Conservation (phyloP, 2,888 invertebrate genomes). For the Ochropleura leucogaster region DNA sequence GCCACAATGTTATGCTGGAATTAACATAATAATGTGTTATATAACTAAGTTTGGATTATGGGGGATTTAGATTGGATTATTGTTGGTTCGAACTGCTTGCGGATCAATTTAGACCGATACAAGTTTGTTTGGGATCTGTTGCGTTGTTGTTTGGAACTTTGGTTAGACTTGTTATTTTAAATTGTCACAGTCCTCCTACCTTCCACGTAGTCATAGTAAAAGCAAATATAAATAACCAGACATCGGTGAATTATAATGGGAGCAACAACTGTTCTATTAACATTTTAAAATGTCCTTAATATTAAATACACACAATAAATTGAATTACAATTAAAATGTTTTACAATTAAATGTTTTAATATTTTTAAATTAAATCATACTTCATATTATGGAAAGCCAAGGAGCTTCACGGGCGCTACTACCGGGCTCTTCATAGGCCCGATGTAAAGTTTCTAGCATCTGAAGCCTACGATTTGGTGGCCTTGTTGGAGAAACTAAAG, state of each 20-base stretch:
- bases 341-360: too few relatives aligned
- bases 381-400: too few relatives aligned
- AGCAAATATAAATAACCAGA: background rate
- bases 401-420: too few relatives aligned
- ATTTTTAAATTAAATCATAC: too few relatives aligned
- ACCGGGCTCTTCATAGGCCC: too few relatives aligned
- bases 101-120: conserved; percentile 21
- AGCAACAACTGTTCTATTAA: too few relatives aligned
- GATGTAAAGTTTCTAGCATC: too few relatives aligned
- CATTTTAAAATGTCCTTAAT: too few relatives aligned
- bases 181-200: background rate
- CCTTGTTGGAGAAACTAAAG: too few relatives aligned
- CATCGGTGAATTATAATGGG: background rate
- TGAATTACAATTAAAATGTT: too few relatives aligned
- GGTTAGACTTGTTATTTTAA: background rate
- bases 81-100: conserved; percentile 34
- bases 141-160: background rate
- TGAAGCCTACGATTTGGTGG: too few relatives aligned
- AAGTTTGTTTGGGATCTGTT: conserved; percentile 27
- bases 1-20: conserved; percentile 64
- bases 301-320: too few relatives aligned
- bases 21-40: conserved; percentile 66
- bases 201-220: background rate
- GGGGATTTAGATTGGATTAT: conserved; percentile 45
- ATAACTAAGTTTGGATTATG: conserved; percentile 53